A percentile compares a stretch with the other conserved stretches of the same genome.
Conservation (phyloP, 2,113 vertebrate species). For the Phaethon lepturus region DNA sequence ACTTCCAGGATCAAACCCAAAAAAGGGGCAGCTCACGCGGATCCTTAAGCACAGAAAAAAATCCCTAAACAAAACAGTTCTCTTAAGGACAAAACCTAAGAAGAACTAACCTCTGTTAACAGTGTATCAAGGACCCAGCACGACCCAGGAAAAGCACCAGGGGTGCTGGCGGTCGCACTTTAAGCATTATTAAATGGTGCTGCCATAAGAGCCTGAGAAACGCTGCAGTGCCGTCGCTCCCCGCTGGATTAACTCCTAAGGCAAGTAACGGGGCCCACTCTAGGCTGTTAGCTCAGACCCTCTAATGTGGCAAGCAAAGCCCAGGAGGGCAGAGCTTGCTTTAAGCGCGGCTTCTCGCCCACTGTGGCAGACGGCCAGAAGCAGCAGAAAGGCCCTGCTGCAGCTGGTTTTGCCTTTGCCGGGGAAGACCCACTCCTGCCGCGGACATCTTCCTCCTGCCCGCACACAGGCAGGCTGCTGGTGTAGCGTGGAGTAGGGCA, state of each 20-base stretch:
- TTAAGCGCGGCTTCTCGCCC: not conserved
- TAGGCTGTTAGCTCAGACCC: not conserved
- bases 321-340: not conserved
- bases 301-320: not conserved
- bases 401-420: not conserved
- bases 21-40: not conserved
- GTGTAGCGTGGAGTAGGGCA: fast-evolving
- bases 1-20: not conserved
- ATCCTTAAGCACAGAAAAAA: not conserved
- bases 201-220: not conserved
- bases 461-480: not conserved
- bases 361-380: not conserved
- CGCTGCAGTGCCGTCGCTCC: fast-evolving
- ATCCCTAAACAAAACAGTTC: not conserved
- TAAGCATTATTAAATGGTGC: not conserved
- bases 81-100: not conserved
- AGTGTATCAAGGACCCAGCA: not conserved
- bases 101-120: not conserved
- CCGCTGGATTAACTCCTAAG: fast-evolving
- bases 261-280: fast-evolving
- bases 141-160: not conserved
- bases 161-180: not conserved
- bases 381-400: not conserved
- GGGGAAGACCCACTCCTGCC: not conserved
- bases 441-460: not conserved